phyloP scores from a whole-genome alignment of 2,797 vertebrate species.

The Rachycentron canadum region DNA sequence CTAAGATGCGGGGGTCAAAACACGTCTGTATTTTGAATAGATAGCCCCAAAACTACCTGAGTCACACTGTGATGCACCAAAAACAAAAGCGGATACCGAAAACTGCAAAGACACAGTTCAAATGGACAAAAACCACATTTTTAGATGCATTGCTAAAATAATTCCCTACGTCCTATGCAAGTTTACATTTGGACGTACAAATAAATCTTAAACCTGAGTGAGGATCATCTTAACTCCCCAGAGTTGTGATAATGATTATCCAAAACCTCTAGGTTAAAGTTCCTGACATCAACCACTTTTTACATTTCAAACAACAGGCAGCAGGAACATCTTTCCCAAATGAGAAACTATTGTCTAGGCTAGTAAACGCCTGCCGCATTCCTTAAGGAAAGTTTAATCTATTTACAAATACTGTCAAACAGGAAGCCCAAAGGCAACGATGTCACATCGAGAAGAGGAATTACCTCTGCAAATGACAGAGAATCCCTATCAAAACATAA shows the following conservation, averaged over 20 bases:
- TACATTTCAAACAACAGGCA: constrained; percentile 36
- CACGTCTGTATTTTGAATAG: constrained; percentile 24
- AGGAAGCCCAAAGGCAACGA: constrained; percentile 70
- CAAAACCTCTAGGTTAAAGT: constrained; percentile 31
- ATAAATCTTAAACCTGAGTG: not conserved
- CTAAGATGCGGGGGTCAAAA: constrained; percentile 29
- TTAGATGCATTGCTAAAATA: not conserved
- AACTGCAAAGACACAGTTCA: not conserved
- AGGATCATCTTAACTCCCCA: constrained; percentile 1
- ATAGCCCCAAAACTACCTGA: constrained; percentile 12
- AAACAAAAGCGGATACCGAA: not conserved
- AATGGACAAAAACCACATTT: constrained; percentile 1
- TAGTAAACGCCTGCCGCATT: constrained; percentile 47
- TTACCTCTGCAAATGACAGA: constrained; percentile 78
- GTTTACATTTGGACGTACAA: constrained; percentile 9
- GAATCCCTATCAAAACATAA: constrained; percentile 79
- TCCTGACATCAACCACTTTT: constrained; percentile 45
- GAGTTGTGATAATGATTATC: constrained; percentile 25
- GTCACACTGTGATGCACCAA: not conserved
- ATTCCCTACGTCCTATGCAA: not conserved
- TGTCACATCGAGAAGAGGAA: constrained; percentile 66
- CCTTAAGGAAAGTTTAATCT: constrained; percentile 73
- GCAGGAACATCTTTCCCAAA: constrained; percentile 28
- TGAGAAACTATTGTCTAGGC: constrained; percentile 45
- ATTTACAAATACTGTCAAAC: constrained; percentile 75